These are phyloP conservation scores for Seriola aureovittata DNA, from an alignment of 2,113 vertebrate genomes.

Conservation along the genomic window DNA sequence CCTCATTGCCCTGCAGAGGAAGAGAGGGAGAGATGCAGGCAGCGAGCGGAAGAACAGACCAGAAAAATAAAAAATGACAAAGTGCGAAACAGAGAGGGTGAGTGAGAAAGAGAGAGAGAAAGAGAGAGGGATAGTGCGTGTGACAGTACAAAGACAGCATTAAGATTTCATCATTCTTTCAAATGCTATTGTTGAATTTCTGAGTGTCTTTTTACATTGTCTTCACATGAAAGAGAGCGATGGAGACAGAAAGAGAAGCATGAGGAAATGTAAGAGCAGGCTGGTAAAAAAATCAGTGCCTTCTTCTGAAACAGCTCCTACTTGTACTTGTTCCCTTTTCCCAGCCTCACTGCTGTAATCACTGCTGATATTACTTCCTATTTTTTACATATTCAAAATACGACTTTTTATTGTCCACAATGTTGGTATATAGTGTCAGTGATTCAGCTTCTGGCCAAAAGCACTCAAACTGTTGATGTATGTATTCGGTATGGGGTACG, in stretches of 20 bases:
- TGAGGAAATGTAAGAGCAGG: slow-evolving; percentile 1
- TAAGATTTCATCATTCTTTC: slow-evolving; percentile 67
- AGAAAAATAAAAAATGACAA: slow-evolving; percentile 28
- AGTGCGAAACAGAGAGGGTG: slow-evolving; percentile 22
- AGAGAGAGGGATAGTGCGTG: slow-evolving; percentile 30
- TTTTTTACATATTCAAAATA: not conserved
- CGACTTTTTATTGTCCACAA: not conserved
- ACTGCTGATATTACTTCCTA: not conserved
- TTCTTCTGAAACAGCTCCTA: slow-evolving; percentile 19
- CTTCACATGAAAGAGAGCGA: slow-evolving; percentile 54
- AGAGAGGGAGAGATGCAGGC: slow-evolving; percentile 11
- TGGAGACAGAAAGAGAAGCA: slow-evolving; percentile 27
- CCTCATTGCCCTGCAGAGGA: slow-evolving; percentile 53
- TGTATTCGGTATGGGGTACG: too few species aligned
- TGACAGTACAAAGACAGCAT: slow-evolving; percentile 64
- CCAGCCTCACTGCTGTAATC: not conserved
- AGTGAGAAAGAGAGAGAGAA: slow-evolving; percentile 12
- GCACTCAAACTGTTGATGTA: not conserved
- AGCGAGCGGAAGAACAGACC: slow-evolving; percentile 6
- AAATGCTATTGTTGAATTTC: slow-evolving; percentile 61
- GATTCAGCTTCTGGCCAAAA: not conserved
- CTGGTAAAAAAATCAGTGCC: not conserved
- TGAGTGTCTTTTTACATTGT: slow-evolving; percentile 56
- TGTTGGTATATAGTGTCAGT: not conserved
- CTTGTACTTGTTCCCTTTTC: not conserved